These are phyloP conservation scores for Brachionus rubens DNA, from an alignment of 1,140 invertebrate genomes.

Conservation along the genomic window DNA sequence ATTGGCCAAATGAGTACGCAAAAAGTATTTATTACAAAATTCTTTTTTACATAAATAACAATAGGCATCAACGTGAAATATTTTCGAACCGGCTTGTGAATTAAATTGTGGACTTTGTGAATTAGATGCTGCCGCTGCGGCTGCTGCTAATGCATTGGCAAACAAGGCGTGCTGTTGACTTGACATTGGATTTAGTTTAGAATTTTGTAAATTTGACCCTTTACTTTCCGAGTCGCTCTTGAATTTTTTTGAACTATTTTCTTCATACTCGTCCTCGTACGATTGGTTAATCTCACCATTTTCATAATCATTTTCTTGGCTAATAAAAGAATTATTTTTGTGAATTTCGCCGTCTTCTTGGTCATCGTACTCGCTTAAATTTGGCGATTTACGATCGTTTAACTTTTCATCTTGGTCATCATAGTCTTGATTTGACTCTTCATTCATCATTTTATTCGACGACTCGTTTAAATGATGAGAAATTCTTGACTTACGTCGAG, in stretches of 20 bases:
- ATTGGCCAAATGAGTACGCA: constrained; percentile 48
- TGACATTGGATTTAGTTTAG: background rate
- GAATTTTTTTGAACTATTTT: background rate
- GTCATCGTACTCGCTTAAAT: constrained; percentile 13
- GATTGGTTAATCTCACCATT: background rate
- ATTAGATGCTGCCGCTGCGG: no score
- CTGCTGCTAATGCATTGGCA: no score
- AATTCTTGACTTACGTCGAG: constrained; percentile 19
- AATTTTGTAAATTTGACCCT: background rate
- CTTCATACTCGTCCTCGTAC: background rate
- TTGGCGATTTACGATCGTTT: background rate
- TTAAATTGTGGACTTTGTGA: background rate
- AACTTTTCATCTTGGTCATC: background rate
- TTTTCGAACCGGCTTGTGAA: constrained; percentile 21
- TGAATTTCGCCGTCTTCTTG: background rate
- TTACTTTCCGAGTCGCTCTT: background rate
- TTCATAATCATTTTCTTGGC: background rate
- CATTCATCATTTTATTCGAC: background rate
- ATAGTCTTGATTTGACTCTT: constrained; percentile 2
- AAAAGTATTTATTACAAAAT: constrained; percentile 63
- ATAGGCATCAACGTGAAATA: constrained; percentile 71
- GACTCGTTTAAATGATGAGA: constrained; percentile 9
- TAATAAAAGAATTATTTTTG: background rate
- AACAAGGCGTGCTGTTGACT: constrained; percentile 16
- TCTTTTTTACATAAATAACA: constrained; percentile 68